phyloP scores from a whole-genome alignment of 2,888 invertebrate genomes.

The Cheilosia soror region DNA sequence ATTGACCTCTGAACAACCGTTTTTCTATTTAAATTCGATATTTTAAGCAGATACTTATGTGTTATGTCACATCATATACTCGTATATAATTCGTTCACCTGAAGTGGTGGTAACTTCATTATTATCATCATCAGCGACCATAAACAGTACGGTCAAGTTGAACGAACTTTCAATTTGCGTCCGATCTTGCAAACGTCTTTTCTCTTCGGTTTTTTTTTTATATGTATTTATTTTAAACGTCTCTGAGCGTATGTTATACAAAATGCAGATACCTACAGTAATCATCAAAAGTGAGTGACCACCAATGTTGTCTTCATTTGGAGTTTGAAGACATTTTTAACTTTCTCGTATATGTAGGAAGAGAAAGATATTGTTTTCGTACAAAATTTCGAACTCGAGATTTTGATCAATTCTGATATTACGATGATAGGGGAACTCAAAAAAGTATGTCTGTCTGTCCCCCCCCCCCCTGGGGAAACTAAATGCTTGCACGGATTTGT shows the following conservation, averaged over 20 bases:
- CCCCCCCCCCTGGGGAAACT: too few relatives aligned
- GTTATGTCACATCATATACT: not conserved
- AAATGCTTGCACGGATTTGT: too few relatives aligned
- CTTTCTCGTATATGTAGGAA: too few relatives aligned
- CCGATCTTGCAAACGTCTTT: not conserved
- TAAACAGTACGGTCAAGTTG: constrained; percentile 23
- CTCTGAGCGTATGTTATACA: not conserved
- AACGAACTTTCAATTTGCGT: constrained; percentile 37
- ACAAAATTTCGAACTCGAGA: too few relatives aligned
- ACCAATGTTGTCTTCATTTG: too few relatives aligned
- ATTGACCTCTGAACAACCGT: constrained; percentile 18
- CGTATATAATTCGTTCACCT: not conserved
- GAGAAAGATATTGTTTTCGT: too few relatives aligned
- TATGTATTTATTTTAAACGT: not conserved
- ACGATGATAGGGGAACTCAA: too few relatives aligned
- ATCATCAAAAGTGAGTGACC: too few relatives aligned
- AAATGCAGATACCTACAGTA: too few relatives aligned
- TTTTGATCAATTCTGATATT: too few relatives aligned
- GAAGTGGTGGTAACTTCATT: not conserved
- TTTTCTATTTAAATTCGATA: not conserved
- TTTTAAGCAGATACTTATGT: not conserved
- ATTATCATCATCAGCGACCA: constrained; percentile 2
- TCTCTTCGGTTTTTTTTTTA: constrained; percentile 19
- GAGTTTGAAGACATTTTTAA: too few relatives aligned
- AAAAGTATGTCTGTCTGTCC: too few relatives aligned